Evolutionary conservation across 2,888 invertebrate genomes (phyloP), one percentile per base, ranked within the genome.

Genomic region (Drymonia ruficornis): DNA sequence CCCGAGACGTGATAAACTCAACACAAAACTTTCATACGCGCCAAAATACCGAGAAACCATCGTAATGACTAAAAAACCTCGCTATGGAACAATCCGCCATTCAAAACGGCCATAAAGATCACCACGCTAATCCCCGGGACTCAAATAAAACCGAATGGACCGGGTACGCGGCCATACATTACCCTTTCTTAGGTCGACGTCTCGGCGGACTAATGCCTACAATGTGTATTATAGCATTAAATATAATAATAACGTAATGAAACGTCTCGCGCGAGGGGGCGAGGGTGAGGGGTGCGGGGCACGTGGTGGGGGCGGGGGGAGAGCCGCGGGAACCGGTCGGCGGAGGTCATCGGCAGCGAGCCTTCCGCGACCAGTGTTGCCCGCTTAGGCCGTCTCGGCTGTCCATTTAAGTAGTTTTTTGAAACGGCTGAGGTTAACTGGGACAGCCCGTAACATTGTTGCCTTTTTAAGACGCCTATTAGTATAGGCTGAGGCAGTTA

Each of bases 161-260:
- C 53, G 59, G 63, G 65, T 67, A 67, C 76, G 67, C 76, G 76
- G 72, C 80, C 77, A 82, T 86, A 83, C 83, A 82, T 87, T 85
- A 84, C 80, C 84, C 80, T 84, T 84, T 80, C 84, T 84, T 80
- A 76, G 83, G 84, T 81, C 78, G 77, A 78, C 80, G 84, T 82
- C 83, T 80, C 79, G 77, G 70, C 80, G 79, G 83, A 85, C 89
- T 90, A 91, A 91, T 90, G 87, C 89, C 83, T 84, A 90, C 91
- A 91, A 88, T 89, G 90, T 91, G 89, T 88, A 91, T 89, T 90
- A 91, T 86, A 91, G 88, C 89, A 89, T 91, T 92, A 91, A 92
- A 91, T 92, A 92, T 91, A 91, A 92, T 92, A 92, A 92, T 92
- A 92, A 90, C 87, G 91, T 92, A 92, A 92, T 92, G 92, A 92